Percentiles rank a stretch among this genome's conserved stretches.
Conservation (phyloP, 1,140 invertebrate species). For the Cotesia typhae region DNA sequence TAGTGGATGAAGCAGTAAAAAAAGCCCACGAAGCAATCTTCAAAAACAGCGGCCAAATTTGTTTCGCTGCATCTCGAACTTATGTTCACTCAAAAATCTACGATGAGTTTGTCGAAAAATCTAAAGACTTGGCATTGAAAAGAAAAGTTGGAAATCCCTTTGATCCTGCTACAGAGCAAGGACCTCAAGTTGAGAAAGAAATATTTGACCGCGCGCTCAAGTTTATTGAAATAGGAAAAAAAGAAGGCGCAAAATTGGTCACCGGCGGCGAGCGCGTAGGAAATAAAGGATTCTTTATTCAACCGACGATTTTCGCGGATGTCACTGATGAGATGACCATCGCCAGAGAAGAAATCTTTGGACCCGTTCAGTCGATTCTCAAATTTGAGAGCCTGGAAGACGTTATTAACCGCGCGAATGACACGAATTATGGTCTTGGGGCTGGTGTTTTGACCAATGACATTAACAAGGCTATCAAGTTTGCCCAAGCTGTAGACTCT, state of each 20-base stretch:
- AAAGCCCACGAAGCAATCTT: constrained; percentile 72
- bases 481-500: constrained; percentile 77
- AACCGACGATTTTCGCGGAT: constrained; percentile 84
- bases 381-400: constrained; percentile 88
- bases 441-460: constrained; percentile 88
- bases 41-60: constrained; percentile 77
- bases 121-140: constrained; percentile 65
- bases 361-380: constrained; percentile 75
- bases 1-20: constrained; percentile 72
- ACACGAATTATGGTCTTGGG: constrained; percentile 86
- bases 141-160: constrained; percentile 75
- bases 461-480: constrained; percentile 79
- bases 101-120: constrained; percentile 74
- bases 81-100: constrained; percentile 77
- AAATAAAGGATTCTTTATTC: constrained; percentile 26
- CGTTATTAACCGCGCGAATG: constrained; percentile 85
- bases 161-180: constrained; percentile 67
- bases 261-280: constrained; percentile 71
- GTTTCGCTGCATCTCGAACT: constrained; percentile 74
- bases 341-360: constrained; percentile 82
- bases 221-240: constrained; percentile 75
- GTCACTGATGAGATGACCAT: constrained; percentile 84
- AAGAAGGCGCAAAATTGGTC: constrained; percentile 77
- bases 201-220: constrained; percentile 68
- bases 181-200: constrained; percentile 57